These are phyloP conservation scores for Charaxes varanes DNA, from an alignment of 1,140 invertebrate species.

Conservation along the genomic window DNA sequence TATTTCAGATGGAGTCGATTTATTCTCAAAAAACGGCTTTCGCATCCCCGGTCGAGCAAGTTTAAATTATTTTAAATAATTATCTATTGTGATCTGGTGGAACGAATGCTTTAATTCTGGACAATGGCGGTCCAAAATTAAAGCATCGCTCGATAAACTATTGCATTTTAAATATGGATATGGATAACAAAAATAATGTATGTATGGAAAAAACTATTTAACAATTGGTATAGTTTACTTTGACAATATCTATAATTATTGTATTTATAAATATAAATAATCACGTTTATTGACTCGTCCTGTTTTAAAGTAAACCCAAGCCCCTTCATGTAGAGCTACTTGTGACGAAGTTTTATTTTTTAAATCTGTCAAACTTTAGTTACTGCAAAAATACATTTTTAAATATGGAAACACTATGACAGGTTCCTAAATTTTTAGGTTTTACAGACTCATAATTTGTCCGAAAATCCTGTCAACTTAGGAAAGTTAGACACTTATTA, in stretches of 20 bases:
- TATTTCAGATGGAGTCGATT: slow-evolving; percentile 44
- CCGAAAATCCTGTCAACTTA: too few species aligned
- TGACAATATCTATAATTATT: slow-evolving; percentile 61
- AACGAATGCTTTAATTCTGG: slow-evolving; percentile 24
- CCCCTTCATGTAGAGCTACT: slow-evolving; percentile 20
- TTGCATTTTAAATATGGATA: slow-evolving; percentile 69
- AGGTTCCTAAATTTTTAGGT: too few species aligned
- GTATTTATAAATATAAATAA: slow-evolving; percentile 56
- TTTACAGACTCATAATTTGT: too few species aligned
- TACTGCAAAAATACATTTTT: too few species aligned
- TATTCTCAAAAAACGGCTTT: slow-evolving; percentile 49
- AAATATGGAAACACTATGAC: too few species aligned
- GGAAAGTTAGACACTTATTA: too few species aligned
- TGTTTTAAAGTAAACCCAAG: slow-evolving; percentile 20
- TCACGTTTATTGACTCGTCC: slow-evolving; percentile 45
- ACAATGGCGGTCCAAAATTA: slow-evolving; percentile 21
- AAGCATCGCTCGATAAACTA: slow-evolving; percentile 42
- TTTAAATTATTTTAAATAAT: slow-evolving; percentile 61
- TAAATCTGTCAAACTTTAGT: too few species aligned
- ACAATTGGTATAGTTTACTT: slow-evolving; percentile 61
- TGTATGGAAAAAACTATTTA: slow-evolving; percentile 68
- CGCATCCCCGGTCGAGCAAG: slow-evolving; percentile 49
- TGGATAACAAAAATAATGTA: slow-evolving; percentile 66
- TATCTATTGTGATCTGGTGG: slow-evolving; percentile 61
- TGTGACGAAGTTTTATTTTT: too few species aligned